Conservation (phyloP, 2,888 invertebrate species). For the Cancer borealis region DNA sequence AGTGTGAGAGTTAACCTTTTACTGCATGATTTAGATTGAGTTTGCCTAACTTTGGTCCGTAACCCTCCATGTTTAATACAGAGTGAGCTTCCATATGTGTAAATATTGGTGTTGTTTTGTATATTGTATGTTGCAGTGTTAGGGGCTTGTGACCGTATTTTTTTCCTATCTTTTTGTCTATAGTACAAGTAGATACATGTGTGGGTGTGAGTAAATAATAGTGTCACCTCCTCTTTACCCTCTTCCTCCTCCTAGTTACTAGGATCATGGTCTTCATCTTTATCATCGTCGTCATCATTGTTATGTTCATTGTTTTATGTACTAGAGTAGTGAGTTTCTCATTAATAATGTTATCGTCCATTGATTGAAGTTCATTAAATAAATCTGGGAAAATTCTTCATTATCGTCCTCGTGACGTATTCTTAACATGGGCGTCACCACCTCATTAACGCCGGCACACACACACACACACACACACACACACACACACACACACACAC, state of each 20-base stretch:
- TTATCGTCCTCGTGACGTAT: not conserved
- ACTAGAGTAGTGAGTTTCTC: not conserved
- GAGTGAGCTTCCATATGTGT: not conserved
- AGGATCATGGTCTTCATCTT: not conserved
- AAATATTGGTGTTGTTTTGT: not conserved
- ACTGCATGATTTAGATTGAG: constrained; percentile 1
- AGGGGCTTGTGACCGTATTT: not conserved
- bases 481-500: not conserved
- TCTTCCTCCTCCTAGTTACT: not conserved
- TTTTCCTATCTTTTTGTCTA: not conserved
- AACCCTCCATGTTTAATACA: constrained; percentile 10
- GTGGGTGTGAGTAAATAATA: not conserved
- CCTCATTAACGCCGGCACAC: not conserved
- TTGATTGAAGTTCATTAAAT: constrained; percentile 20
- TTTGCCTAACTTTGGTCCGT: constrained; percentile 1
- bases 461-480: not conserved
- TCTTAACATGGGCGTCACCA: not conserved
- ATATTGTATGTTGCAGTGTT: not conserved
- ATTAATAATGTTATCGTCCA: not conserved
- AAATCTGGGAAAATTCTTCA: constrained; percentile 3
- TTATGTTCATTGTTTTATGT: not conserved
- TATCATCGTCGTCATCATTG: not conserved
- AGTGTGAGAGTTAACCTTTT: not conserved
- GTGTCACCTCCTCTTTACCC: not conserved
- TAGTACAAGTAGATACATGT: not conserved